Evolutionary conservation across 2,113 vertebrate genomes (phyloP), one percentile per base, ranked within the genome.

Genomic region (Pituophis catenifer): DNA sequence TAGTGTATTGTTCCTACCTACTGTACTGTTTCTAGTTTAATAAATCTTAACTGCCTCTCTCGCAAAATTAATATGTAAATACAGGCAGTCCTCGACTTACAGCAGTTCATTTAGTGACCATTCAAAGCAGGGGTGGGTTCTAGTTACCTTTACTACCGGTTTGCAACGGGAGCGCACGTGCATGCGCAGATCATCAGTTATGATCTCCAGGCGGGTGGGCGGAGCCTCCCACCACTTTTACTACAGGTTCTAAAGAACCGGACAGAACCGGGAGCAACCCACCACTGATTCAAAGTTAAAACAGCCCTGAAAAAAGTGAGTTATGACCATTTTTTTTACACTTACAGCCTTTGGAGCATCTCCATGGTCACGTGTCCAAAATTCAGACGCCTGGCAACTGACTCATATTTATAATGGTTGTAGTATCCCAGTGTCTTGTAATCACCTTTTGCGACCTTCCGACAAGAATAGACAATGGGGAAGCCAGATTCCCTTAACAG

Each of bases 291-390:
- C 59, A 65, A 65, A 29, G 24, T 65, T 12, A 65, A 26, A 65
- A 65, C 24, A 65, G 26, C 59, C 1, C 26, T 65, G 59, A 29
- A 65, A 29, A 62, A 59, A 59, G 58, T 65, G 59, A 26, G 59
- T 65, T 65, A 65, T 12, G 59, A 12, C 24, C 10, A 65, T 29
- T 65, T 65, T 59, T 62, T 62, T 62, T 58, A 26, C 59, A 26
- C 59, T 62, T 65, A 65, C 3, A 0, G 8, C 26, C 0, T 0
- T 0, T 29, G 59, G 1, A 65, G 59, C 59, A 65, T 65, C 26
- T 1, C 59, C 59, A 29, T 65, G 59, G 59, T 65, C 59, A 65
- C 10, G 0, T 65, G 59, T 12, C 3, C 26, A 65, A 65, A 65
- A 65, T 65, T 12, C 59, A 65, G 26, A 29, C 0, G 0, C 59